Conservation (phyloP, 2,797 vertebrate genomes). For the Molossus molossus region DNA sequence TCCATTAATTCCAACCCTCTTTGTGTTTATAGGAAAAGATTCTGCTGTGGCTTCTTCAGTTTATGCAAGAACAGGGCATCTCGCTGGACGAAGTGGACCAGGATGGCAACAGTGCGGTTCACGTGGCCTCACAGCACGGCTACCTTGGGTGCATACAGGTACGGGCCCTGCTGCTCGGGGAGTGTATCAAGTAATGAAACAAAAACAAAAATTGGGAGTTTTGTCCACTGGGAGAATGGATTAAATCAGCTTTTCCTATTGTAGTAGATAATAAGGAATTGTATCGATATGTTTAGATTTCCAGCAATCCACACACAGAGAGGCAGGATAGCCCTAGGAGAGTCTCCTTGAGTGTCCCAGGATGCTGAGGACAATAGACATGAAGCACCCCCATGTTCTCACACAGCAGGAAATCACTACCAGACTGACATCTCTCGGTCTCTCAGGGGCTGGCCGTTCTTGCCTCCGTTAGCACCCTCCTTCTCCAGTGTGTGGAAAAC, state of each 20-base stretch:
- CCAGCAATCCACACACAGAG: not conserved
- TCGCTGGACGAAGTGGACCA: conserved; percentile 97
- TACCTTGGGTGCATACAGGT: conserved; percentile 98
- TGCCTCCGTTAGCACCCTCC: not conserved
- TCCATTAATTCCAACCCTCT: conserved; percentile 23
- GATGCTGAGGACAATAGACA: not conserved
- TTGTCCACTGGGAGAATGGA: not conserved
- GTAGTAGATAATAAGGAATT: not conserved
- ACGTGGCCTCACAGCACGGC: conserved; percentile 96
- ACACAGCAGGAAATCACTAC: not conserved
- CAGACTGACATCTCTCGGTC: not conserved
- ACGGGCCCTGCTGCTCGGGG: conserved; percentile 55
- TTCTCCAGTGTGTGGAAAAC: not conserved
- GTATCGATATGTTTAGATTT: not conserved
- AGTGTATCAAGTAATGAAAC: not conserved
- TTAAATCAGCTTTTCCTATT: conserved; percentile 13
- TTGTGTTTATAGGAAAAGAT: conserved; percentile 94
- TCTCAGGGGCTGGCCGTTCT: not conserved
- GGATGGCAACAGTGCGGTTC: conserved; percentile 97
- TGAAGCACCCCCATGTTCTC: not conserved
- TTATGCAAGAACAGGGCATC: conserved; percentile 99
- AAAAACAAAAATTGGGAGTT: not conserved
- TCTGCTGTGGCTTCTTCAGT: conserved; percentile 98
- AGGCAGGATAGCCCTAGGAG: not conserved
- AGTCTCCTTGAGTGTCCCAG: not conserved